Base-by-base conservation (phyloP, 1,140 invertebrate species). In the Solen grandis region DNA sequence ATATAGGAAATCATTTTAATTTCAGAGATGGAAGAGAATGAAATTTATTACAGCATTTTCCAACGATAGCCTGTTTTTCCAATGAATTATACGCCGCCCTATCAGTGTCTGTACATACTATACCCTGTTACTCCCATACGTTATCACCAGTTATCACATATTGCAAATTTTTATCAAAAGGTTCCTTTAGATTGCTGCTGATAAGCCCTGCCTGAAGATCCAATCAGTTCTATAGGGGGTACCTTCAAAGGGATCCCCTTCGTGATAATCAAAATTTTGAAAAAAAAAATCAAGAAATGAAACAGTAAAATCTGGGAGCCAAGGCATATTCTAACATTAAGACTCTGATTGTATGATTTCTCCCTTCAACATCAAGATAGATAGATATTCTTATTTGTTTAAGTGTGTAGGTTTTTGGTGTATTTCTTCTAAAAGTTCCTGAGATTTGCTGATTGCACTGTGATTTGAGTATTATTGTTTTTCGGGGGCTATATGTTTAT, bases 1-100 rank as follows among this genome's bases (percentile, higher is more conserved):
- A 73, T 78, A 78, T 19, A 72, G 68, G 57, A 54, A 72, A 59
- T 65, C 59, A 63, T 65, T 78, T 59, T 36, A 57, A 68, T 78
- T 46, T 46, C 19, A 10, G 41, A 8, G 41, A 46, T 46, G 8
- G 19, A 46, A 19, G 8, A 46, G 41, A 46, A 46, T 46, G 41
- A 46, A 46, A 46, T 46, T 46, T 46, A 46, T 46, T 19, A 10
- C 41, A 46, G 8, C 19, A 46, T 10, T n/a, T 46, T 46, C 41
- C 19, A 46, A 19, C 41, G 41, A 46, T 8, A 8, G 8, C 8
- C 19, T 19, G 41, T 10, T 46, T 46, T 46, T n/a, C 8, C 8
- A 10, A 46, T 46, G 41, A 46, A 46, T 46, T 10, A 46, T 46
- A 10, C 19, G 19, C 19, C 41, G 19, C 8, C 41, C 41, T 46